phyloP scores from a whole-genome alignment of 2,888 invertebrate genomes.

The Drosophila merina region DNA sequence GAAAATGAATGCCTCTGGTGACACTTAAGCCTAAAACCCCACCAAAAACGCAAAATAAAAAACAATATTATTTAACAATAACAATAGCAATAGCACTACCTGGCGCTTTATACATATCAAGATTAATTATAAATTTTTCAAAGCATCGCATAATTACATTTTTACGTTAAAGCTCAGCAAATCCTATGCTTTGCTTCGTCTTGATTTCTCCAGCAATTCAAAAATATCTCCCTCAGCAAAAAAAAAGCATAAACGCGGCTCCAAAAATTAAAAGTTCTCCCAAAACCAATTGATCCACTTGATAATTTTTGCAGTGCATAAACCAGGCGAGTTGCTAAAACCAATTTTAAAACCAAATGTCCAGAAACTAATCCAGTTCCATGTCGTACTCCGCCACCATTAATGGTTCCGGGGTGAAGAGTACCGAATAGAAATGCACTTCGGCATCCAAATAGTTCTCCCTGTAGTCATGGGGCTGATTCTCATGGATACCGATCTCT shows the following conservation, averaged over 20 bases:
- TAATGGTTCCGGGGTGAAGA: neutral
- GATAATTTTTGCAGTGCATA: neutral
- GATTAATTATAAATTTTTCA: no score
- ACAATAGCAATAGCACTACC: no score
- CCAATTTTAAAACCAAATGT: neutral
- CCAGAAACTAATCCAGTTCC: neutral
- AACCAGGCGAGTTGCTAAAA: neutral
- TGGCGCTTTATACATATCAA: no score
- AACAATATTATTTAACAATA: no score
- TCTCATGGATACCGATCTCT: neutral
- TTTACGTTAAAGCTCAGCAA: no score
- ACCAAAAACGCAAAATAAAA: no score
- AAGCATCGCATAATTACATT: no score
- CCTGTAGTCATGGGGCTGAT: neutral
- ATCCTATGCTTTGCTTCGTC: neutral
- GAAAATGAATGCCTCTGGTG: no score
- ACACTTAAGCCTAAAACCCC: no score
- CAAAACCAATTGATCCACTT: neutral
- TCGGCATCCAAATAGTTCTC: neutral
- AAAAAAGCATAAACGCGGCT: neutral
- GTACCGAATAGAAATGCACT: neutral
- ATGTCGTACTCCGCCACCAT: neutral
- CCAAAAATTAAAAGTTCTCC: neutral
- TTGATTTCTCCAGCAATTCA: neutral
- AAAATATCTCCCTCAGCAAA: neutral